Evolutionary conservation across 1,140 invertebrate species (phyloP).

Genomic region (Meloidogyne floridensis): DNA sequence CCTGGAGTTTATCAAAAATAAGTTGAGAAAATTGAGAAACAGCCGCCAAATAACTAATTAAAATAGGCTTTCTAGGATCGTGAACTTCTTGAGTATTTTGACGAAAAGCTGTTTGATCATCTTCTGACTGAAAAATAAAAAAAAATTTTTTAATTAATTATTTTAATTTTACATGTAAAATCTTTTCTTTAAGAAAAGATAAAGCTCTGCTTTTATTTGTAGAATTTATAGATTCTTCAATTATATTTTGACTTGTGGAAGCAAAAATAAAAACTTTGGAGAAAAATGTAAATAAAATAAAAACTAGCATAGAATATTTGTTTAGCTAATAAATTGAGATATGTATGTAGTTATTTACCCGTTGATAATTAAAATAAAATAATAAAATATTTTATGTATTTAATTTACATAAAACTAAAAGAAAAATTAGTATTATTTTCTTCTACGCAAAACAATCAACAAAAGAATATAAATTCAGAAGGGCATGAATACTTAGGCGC

Average conservation of each 20-base stretch:
- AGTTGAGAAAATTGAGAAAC: slow-evolving; percentile 45
- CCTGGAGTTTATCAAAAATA: slow-evolving; percentile 38
- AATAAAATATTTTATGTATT: too few species aligned
- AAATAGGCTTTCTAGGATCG: slow-evolving; percentile 38
- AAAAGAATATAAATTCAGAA: too few species aligned
- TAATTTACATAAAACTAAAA: too few species aligned
- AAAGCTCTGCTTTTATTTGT: slow-evolving; percentile 5
- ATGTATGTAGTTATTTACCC: not conserved
- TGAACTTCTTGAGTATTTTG: slow-evolving; percentile 18
- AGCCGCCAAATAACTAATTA: slow-evolving; percentile 54
- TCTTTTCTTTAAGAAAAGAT: not conserved
- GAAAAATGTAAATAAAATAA: not conserved
- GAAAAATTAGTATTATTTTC: too few species aligned
- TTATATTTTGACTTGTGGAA: not conserved
- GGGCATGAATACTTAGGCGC: too few species aligned
- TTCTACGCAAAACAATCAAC: too few species aligned
- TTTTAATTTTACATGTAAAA: not conserved
- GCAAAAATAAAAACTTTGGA: not conserved
- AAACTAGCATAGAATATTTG: not conserved
- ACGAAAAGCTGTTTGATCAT: not conserved
- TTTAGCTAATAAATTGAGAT: not conserved
- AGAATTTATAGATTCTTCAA: not conserved
- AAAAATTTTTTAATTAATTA: not conserved
- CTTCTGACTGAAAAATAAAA: not conserved
- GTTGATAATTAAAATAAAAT: not conserved